Base-by-base conservation (phyloP, 2,113 vertebrate species). In the Microcebus tavaratra region DNA sequence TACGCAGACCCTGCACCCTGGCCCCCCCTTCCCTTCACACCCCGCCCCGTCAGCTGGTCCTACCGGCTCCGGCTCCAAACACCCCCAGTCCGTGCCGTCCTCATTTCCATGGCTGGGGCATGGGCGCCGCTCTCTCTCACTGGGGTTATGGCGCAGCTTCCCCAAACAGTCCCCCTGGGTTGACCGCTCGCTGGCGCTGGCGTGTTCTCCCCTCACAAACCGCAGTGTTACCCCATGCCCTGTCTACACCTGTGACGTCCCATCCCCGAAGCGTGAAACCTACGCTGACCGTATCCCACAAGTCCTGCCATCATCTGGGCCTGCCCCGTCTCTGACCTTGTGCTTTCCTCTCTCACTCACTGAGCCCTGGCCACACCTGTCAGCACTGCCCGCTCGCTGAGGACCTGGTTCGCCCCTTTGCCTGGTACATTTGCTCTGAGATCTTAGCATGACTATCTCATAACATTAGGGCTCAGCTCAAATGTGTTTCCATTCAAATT, bases 211-310 rank as follows among this genome's bases (percentile, higher is more conserved):
- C 3, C 15, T 27, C 1, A 12, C 0, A 8, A 48, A 17, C 36
- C 14, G 20, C 70, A 15, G 2, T 0, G 0, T 11, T 17, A 1
- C 21, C 57, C 13, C 20, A 2, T 0, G 31, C 39, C 20, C 20
- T 2, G 3, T 36, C 68, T 76, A 25, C 1, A 17, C 15, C 15
- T 13, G 9, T 6, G 34, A 7, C n/a, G 45, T 36, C n/a, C 36
- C 48, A 48, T 53, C 13, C 65, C 14, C 15, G 2, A 21, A 23
- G 67, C 36, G 15, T 70, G 29, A 86, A 73, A 31, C 78, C 25
- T 1, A 55, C 59, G 18, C 12, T 42, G 45, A 17, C 21, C 27
- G 1, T 7, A 13, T 6, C 63, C 63, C 45, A 53, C 55, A 73
- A 25, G 23, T 29, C 39, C 31, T 27, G 65, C 72, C 90, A 68